A percentile compares a stretch with the other conserved stretches of the same genome.
phyloP scores from a whole-genome alignment of 1,140 invertebrate species.

The Leucophenga varia region DNA sequence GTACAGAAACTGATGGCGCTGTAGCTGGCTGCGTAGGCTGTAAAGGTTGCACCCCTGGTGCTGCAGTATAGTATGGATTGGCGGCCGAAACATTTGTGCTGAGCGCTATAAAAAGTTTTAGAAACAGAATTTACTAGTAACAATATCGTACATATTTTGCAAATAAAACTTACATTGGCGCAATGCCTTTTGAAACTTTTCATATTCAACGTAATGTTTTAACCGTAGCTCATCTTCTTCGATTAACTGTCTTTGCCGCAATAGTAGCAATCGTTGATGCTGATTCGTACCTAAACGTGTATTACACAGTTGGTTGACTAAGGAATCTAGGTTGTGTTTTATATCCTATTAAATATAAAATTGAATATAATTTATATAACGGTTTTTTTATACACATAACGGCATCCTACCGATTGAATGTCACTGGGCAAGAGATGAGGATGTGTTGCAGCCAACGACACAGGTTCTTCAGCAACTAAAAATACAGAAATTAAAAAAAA shows the following conservation, averaged over 20 bases:
- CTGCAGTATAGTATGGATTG: slow-evolving; percentile 40
- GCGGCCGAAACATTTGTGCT: slow-evolving; percentile 45
- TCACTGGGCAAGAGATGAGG: slow-evolving; percentile 49
- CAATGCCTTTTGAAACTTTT: slow-evolving; percentile 53
- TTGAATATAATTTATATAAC: not conserved
- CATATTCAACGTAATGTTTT: slow-evolving; percentile 55
- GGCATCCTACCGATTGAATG: slow-evolving; percentile 48
- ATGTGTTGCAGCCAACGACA: slow-evolving; percentile 51
- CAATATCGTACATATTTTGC: slow-evolving; percentile 16
- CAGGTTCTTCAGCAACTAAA: slow-evolving; percentile 44
- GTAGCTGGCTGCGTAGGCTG: too few species aligned
- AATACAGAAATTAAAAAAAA: slow-evolving; percentile 7
- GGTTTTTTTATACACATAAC: not conserved
- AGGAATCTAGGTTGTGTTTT: slow-evolving; percentile 52
- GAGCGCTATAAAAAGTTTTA: slow-evolving; percentile 29
- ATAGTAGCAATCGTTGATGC: slow-evolving; percentile 46
- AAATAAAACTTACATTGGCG: slow-evolving; percentile 39
- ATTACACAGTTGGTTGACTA: slow-evolving; percentile 50
- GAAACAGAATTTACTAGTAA: slow-evolving; percentile 7
- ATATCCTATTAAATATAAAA: slow-evolving; percentile 34
- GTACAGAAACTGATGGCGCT: too few species aligned
- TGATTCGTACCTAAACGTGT: slow-evolving; percentile 52
- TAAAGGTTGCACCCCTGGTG: too few species aligned
- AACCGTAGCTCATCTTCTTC: slow-evolving; percentile 54
- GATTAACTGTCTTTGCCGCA: slow-evolving; percentile 54